Evolutionary conservation across 2,113 vertebrate genomes (phyloP).

Genomic region (Nansenia antarctica): DNA sequence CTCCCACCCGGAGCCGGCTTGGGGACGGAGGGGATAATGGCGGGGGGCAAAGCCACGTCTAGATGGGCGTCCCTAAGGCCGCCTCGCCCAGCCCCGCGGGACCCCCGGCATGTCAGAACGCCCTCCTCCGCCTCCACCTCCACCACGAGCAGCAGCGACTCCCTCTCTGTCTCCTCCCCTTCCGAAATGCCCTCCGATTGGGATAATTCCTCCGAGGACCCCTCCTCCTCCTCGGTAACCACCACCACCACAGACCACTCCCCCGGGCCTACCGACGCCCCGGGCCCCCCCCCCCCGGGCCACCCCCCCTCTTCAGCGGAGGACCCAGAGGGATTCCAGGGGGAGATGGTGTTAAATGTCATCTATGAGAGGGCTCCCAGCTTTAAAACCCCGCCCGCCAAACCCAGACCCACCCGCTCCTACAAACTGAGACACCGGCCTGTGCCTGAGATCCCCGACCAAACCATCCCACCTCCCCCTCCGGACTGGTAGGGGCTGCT

Average conservation of each 20-base stretch:
- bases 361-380: conserved; percentile 73
- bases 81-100: conserved; percentile 35
- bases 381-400: conserved; percentile 27
- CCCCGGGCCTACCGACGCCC: conserved; percentile 9
- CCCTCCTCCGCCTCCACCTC: conserved; percentile 14
- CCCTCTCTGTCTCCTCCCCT: conserved; percentile 28
- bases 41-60: not conserved
- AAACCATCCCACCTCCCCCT: not conserved
- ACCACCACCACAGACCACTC: conserved; percentile 33
- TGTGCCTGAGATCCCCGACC: conserved; percentile 84
- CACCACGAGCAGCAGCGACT: conserved; percentile 56
- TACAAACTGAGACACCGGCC: conserved; percentile 88
- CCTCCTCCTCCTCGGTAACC: conserved; percentile 19
- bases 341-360: conserved; percentile 88
- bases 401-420: conserved; percentile 68
- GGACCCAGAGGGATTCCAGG: conserved; percentile 66
- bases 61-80: not conserved
- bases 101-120: conserved; percentile 26
- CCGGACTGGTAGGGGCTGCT: conserved; percentile 58
- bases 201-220: conserved; percentile 50
- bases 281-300: not conserved
- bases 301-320: conserved; percentile 16
- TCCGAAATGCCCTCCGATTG: conserved; percentile 51
- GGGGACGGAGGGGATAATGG: not conserved
- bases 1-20: conserved; percentile 48